Evolutionary conservation across 2,113 vertebrate species (phyloP).

Genomic region (Pavo muticus): DNA sequence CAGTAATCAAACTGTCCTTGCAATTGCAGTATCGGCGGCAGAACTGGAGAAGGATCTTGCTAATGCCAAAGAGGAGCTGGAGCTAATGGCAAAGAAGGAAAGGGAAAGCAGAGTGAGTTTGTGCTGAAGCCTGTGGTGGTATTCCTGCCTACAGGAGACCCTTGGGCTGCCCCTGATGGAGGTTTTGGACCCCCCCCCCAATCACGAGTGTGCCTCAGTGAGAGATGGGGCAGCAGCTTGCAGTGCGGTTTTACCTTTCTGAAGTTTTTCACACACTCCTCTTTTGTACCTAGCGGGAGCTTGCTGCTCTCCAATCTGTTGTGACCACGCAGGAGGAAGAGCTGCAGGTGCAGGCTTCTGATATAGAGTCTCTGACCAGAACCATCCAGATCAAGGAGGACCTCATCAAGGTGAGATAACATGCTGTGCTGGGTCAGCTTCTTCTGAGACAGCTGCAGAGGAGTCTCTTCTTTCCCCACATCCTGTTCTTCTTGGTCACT

Average conservation of each 20-base stretch:
- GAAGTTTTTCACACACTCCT: not conserved
- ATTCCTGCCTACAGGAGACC: not conserved
- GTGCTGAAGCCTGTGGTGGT: not conserved
- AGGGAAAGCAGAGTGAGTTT: slow-evolving; percentile 84
- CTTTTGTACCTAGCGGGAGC: slow-evolving; percentile 79
- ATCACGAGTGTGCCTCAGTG: not conserved
- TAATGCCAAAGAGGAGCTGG: slow-evolving; percentile 85
- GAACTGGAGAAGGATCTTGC: slow-evolving; percentile 81
- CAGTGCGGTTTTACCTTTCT: not conserved
- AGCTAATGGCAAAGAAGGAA: slow-evolving; percentile 84
- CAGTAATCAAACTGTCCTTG: slow-evolving; percentile 19
- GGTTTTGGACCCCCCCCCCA: not conserved
- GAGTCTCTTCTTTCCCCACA: not conserved
- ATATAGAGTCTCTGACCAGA: slow-evolving; percentile 84
- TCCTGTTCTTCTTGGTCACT: not conserved
- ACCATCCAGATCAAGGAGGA: slow-evolving; percentile 87
- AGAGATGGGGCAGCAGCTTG: not conserved
- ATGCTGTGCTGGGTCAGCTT: not conserved
- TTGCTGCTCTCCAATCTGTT: slow-evolving; percentile 83
- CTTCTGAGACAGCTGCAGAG: not conserved
- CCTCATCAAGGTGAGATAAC: slow-evolving; percentile 84
- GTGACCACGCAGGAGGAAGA: slow-evolving; percentile 79
- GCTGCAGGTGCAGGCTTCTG: slow-evolving; percentile 80
- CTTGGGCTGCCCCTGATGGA: not conserved
- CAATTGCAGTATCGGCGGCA: slow-evolving; percentile 49